These are phyloP conservation scores for Cheilosia soror DNA, from an alignment of 2,888 invertebrate genomes.

Conservation along the genomic window DNA sequence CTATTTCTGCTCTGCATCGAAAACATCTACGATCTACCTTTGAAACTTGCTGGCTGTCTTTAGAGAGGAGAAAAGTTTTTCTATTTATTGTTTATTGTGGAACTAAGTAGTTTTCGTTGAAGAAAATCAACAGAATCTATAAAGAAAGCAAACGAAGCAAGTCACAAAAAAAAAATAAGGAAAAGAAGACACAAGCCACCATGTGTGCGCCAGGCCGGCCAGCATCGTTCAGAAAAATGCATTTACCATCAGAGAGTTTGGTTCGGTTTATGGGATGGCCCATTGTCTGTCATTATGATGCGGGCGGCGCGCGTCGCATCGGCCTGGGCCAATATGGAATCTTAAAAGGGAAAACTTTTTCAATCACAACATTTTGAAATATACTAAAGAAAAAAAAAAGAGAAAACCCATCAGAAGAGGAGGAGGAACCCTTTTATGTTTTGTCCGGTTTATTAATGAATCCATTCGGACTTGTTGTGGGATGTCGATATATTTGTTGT, in stretches of 20 bases:
- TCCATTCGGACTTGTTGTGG: conserved; percentile 26
- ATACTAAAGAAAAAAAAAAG: conserved; percentile 1
- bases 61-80: conserved; percentile 40
- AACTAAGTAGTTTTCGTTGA: conserved; percentile 63
- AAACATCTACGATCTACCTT: not conserved
- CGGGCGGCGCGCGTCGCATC: not conserved
- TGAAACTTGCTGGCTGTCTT: conserved; percentile 7
- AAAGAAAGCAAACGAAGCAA: conserved; percentile 27
- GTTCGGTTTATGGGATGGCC: conserved; percentile 44
- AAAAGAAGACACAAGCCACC: conserved; percentile 27
- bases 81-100: conserved; percentile 63
- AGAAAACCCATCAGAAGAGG: conserved; percentile 1
- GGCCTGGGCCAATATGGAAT: conserved; percentile 52
- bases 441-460: conserved; percentile 54
- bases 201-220: conserved; percentile 46
- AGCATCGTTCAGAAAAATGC: conserved; percentile 22
- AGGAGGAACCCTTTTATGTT: conserved; percentile 45
- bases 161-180: not conserved
- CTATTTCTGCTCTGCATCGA: conserved; percentile 16
- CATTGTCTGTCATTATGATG: conserved; percentile 60
- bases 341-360: conserved; percentile 61
- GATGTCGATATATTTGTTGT: conserved; percentile 41
- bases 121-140: conserved; percentile 46
- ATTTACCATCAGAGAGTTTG: too few relatives aligned
- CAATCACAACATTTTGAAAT: conserved; percentile 37